phyloP scores from a whole-genome alignment of 2,797 vertebrate species.

The Danionella dracula region DNA sequence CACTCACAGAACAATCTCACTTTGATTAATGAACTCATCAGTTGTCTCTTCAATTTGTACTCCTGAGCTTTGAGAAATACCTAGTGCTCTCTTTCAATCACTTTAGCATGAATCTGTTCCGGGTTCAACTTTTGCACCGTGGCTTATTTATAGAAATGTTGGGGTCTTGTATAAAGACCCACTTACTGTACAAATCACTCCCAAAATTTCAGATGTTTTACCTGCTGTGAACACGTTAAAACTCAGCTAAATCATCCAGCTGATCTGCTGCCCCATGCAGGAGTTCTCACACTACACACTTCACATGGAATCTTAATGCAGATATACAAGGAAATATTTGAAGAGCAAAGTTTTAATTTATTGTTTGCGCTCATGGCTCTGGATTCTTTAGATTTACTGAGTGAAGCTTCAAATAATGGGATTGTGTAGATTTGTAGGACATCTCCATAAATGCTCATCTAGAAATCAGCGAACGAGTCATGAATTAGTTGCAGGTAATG shows the following conservation, averaged over 20 bases:
- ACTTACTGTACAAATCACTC: background rate
- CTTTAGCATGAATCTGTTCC: slow-evolving; percentile 33
- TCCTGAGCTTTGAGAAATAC: slow-evolving; percentile 27
- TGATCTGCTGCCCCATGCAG: background rate
- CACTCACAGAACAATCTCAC: slow-evolving; percentile 17
- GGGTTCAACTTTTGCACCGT: slow-evolving; percentile 39
- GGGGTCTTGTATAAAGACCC: slow-evolving; percentile 33
- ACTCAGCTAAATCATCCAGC: background rate
- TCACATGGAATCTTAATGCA: background rate
- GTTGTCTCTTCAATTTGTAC: slow-evolving; percentile 7
- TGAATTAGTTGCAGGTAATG: background rate
- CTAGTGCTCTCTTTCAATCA: slow-evolving; percentile 10
- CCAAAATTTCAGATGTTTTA: background rate
- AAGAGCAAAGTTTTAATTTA: background rate
- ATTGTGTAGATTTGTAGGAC: background rate
- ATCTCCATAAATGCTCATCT: background rate
- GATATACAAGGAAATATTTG: too few species aligned
- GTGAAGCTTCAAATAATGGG: background rate
- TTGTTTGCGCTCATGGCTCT: background rate
- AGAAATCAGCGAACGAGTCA: background rate
- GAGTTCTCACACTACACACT: background rate
- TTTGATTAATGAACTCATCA: slow-evolving; percentile 14
- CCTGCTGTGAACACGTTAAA: slow-evolving; percentile 20
- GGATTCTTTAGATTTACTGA: background rate
- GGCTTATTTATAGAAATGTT: slow-evolving; percentile 21